Base-by-base conservation (phyloP, 2,113 vertebrate genomes). In the Ailuropoda melanoleuca region DNA sequence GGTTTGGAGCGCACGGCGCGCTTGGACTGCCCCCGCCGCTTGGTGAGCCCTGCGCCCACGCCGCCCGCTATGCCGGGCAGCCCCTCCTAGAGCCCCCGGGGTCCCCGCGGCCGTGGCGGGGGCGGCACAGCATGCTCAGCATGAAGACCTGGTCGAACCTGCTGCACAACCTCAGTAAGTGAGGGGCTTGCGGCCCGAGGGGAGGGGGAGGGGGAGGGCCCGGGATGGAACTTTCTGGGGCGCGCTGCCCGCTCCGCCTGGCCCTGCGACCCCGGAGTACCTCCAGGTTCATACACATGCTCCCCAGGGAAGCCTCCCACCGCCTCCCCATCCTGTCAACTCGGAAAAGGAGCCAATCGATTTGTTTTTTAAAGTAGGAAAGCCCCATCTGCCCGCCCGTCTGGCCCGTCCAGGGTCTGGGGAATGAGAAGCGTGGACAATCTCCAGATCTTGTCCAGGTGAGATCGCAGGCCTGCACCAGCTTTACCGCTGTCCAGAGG, bases 91-190 rank as follows among this genome's bases (percentile, higher is more conserved):
- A 58, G 64, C 34, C 56, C 60, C 34, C 43, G 0, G 46, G 31
- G 56, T 55, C 43, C 72, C 83, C 15, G 58, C 23, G 14, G 43
- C 60, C 34, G 4, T 5, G 43, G 48, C 31, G 1, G 75, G 92
- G 95, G 75, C 66, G 15, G 58, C 53, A 6, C 80, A 1, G 24
- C 29, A 95, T 98, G 98, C 97, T 96, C 56, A 94, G 97, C 97
- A 96, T 97, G 98, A 98, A 98, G 98, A 98, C 97, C 97, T 99
- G 99, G 98, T 98, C 96, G 4, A 97, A 98, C 37, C 90, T 98
- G 90, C 98, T 98, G 86, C 98, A 98, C 98, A 98, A 93, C 93
- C 98, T 98, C 98, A 98, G 98, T 98, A 98, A 99, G 98, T 98
- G 97, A 48, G 1, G 29, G 46, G 86, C 62, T 31, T 53, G 14